Evolutionary conservation across 2,888 invertebrate genomes (phyloP).

Genomic region (Epsilonema sp.): DNA sequence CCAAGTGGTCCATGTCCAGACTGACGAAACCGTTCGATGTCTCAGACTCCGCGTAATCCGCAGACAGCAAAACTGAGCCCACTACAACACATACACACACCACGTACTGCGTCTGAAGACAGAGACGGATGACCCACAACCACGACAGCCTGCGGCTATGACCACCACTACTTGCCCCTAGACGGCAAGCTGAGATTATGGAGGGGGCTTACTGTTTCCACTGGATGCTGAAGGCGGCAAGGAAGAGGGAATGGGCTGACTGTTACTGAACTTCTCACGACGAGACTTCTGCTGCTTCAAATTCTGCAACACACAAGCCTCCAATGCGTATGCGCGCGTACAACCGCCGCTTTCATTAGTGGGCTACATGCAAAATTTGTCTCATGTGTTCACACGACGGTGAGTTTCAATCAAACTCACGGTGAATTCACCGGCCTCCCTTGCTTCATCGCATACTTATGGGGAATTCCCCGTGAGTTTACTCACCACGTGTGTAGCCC

Average conservation of each 20-base stretch:
- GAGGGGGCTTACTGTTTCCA: slow-evolving; percentile 30
- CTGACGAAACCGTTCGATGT: slow-evolving; percentile 41
- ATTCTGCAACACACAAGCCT: slow-evolving; percentile 51
- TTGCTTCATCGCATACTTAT: no score
- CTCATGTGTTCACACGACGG: no score
- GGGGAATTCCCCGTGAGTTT: no score
- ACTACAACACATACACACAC: slow-evolving; percentile 23
- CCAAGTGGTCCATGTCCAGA: slow-evolving; percentile 53
- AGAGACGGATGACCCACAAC: no score
- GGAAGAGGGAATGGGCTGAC: slow-evolving; percentile 22
- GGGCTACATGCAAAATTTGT: no score
- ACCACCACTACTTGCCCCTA: background rate
- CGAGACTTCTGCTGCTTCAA: slow-evolving; percentile 79
- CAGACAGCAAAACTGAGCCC: slow-evolving; percentile 37
- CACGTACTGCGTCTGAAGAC: no score
- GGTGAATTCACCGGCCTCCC: no score
- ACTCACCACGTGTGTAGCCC: no score
- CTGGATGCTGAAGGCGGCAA: slow-evolving; percentile 31
- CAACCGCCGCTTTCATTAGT: background rate
- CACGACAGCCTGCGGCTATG: background rate
- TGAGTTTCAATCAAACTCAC: no score
- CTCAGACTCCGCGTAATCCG: slow-evolving; percentile 24
- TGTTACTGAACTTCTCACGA: slow-evolving; percentile 56
- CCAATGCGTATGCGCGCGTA: no score
- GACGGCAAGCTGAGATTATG: no score